These are phyloP conservation scores for Epinephelus moara DNA, from an alignment of 2,113 vertebrate species.

Conservation along the genomic window DNA sequence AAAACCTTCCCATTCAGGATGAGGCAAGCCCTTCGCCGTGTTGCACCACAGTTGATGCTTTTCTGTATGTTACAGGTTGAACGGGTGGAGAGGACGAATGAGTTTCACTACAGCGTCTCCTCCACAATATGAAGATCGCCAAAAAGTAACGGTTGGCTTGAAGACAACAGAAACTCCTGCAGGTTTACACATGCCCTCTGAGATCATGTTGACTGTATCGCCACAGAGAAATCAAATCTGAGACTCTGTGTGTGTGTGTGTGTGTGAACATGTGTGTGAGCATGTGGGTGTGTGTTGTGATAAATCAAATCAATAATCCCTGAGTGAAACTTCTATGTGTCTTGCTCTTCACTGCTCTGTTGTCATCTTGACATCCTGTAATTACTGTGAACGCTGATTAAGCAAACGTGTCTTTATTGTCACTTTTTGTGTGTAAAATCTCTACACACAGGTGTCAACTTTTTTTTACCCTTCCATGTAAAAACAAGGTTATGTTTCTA, in stretches of 20 bases:
- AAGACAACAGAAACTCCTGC: conserved; percentile 86
- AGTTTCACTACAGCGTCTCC: conserved; percentile 42
- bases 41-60: rapidly evolving
- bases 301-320: conserved; percentile 29
- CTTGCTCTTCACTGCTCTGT: not conserved
- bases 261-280: conserved; percentile 12
- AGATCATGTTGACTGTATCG: conserved; percentile 51
- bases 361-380: not conserved
- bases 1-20: not conserved
- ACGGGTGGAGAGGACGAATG: conserved; percentile 22
- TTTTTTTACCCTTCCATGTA: not conserved
- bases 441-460: not conserved
- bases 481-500: not conserved
- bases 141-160: conserved; percentile 75
- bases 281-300: conserved; percentile 9
- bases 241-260: conserved; percentile 14
- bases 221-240: conserved; percentile 39
- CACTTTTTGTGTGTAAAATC: not conserved
- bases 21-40: not conserved
- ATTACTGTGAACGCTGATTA: not conserved
- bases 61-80: conserved; percentile 8
- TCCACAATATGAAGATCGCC: conserved; percentile 29
- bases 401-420: not conserved
- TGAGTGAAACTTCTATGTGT: conserved; percentile 14
- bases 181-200: conserved; percentile 78